Percentiles rank a stretch among this genome's conserved stretches.
phyloP scores from a whole-genome alignment of 2,888 invertebrate species.

The Aelia acuminata region DNA sequence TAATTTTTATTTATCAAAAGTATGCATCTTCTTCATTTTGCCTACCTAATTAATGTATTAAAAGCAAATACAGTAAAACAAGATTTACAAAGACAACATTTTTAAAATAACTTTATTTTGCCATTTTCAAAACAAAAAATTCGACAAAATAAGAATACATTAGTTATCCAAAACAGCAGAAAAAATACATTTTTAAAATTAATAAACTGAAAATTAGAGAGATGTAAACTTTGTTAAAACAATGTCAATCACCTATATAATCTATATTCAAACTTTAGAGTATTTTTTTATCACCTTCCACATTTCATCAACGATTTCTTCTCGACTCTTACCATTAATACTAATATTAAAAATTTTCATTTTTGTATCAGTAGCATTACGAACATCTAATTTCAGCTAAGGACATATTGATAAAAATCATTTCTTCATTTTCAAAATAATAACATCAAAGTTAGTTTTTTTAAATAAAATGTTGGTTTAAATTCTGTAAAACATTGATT shows the following conservation, averaged over 20 bases:
- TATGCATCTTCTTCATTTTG: too few relatives aligned
- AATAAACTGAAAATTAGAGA: background rate
- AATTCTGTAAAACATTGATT: background rate
- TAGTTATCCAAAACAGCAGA: background rate
- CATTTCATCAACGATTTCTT: slow-evolving; percentile 44
- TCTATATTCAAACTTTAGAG: background rate
- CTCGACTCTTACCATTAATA: background rate
- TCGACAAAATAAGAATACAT: background rate
- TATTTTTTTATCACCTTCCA: slow-evolving; percentile 41
- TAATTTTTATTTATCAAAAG: too few relatives aligned
- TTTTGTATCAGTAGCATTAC: slow-evolving; percentile 23
- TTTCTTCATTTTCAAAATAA: too few relatives aligned
- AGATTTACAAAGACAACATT: background rate
- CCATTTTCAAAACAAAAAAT: background rate
- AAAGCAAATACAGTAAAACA: background rate
- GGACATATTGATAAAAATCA: background rate
- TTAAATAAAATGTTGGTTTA: background rate
- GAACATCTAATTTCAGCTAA: slow-evolving; percentile 7
- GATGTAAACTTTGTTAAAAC: background rate
- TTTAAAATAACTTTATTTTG: background rate
- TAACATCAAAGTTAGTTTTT: background rate
- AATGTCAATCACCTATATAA: background rate
- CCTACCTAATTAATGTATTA: background rate
- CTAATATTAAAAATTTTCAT: slow-evolving; percentile 36
- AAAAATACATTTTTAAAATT: background rate